These are phyloP conservation scores for Ophiodon elongatus DNA, from an alignment of 2,113 vertebrate species.

Conservation along the genomic window DNA sequence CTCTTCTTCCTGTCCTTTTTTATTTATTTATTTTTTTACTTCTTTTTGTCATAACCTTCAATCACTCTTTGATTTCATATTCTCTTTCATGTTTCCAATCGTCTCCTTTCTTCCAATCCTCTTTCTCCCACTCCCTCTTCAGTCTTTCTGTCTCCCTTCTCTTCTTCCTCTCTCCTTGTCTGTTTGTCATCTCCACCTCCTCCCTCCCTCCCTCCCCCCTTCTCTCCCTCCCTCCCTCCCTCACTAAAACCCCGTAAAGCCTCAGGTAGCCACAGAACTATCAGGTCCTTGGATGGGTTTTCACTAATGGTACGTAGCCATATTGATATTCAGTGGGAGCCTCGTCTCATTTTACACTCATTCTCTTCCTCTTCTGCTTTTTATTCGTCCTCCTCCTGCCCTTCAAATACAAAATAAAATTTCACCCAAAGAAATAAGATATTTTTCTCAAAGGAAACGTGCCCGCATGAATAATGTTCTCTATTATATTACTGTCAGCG, in stretches of 20 bases:
- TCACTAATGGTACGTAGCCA: slow-evolving; percentile 47
- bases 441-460: neutral
- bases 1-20: slow-evolving; percentile 17
- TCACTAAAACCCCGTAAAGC: slow-evolving; percentile 41
- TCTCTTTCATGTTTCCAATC: slow-evolving; percentile 11
- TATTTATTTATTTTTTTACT: too few relatives aligned
- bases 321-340: slow-evolving; percentile 58
- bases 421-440: neutral
- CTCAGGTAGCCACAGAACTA: slow-evolving; percentile 48
- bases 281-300: slow-evolving; percentile 46
- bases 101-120: neutral
- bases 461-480: neutral
- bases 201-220: slow-evolving; percentile 63
- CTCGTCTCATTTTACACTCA: slow-evolving; percentile 39
- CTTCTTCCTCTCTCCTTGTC: slow-evolving; percentile 9
- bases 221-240: slow-evolving; percentile 76
- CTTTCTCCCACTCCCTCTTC: slow-evolving; percentile 31
- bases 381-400: slow-evolving; percentile 5
- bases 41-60: neutral
- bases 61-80: slow-evolving; percentile 11
- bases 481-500: slow-evolving; percentile 6
- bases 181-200: slow-evolving; percentile 62
- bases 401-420: slow-evolving; percentile 30
- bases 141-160: neutral
- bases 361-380: slow-evolving; percentile 27